phyloP scores from a whole-genome alignment of 2,797 vertebrate species.

The Enteromius anoplus region DNA sequence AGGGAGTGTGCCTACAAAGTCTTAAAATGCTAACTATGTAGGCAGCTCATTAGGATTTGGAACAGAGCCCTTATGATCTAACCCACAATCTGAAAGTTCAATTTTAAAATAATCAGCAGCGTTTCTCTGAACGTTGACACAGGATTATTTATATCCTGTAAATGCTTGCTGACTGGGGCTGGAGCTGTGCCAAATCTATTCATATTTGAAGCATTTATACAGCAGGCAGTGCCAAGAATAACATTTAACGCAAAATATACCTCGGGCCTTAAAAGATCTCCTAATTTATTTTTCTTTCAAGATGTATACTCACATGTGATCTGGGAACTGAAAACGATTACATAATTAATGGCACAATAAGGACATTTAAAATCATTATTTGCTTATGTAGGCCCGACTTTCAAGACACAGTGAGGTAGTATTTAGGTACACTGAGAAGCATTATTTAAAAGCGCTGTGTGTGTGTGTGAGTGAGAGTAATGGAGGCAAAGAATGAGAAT shows the following conservation, averaged over 20 bases:
- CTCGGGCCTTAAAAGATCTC: conserved; percentile 80
- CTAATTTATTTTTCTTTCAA: conserved; percentile 71
- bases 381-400: conserved; percentile 54
- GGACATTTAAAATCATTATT: conserved; percentile 60
- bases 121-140: conserved; percentile 82
- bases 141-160: conserved; percentile 88
- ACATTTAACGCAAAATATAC: conserved; percentile 87
- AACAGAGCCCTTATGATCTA: conserved; percentile 9
- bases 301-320: conserved; percentile 63
- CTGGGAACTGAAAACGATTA: conserved; percentile 52
- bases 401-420: conserved; percentile 46
- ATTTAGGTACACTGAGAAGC: conserved; percentile 47
- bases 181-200: conserved; percentile 83
- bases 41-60: conserved; percentile 23
- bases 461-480: background rate
- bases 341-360: conserved; percentile 59
- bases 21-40: background rate
- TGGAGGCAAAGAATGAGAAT: background rate
- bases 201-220: conserved; percentile 89
- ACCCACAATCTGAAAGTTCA: conserved; percentile 67
- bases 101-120: conserved; percentile 79
- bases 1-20: background rate
- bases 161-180: conserved; percentile 86
- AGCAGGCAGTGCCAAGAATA: conserved; percentile 85
- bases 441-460: conserved; percentile 39